Conservation (phyloP, 2,888 invertebrate species). For the Cantharis rustica region DNA sequence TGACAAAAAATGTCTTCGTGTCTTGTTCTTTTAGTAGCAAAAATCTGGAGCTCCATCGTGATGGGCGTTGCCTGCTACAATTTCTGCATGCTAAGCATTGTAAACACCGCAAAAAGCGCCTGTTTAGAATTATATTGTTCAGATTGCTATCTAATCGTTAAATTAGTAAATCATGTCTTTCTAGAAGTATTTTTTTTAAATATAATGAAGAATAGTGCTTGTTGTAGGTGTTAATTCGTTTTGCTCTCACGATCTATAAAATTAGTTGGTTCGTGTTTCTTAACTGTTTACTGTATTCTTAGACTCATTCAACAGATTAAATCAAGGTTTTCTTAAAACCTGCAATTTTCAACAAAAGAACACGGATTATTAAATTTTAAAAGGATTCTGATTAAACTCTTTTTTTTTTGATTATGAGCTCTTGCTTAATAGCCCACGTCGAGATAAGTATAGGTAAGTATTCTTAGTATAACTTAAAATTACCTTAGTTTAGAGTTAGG, state of each 20-base stretch:
- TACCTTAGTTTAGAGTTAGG: too few species aligned
- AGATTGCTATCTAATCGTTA: constrained; percentile 23
- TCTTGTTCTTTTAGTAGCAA: constrained; percentile 24
- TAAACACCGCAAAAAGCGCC: constrained; percentile 28
- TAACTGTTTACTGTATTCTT: neutral
- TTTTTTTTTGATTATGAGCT: neutral
- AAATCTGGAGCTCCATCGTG: constrained; percentile 33
- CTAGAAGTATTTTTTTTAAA: constrained; percentile 4
- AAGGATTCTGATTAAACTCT: neutral
- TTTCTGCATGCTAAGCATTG: constrained; percentile 38
- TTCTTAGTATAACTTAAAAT: neutral
- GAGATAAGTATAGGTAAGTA: neutral
- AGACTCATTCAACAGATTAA: neutral
- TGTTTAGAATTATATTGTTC: constrained; percentile 25
- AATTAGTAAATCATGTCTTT: constrained; percentile 21
- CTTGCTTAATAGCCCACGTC: neutral
- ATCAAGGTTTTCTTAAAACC: neutral
- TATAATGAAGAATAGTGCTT: neutral
- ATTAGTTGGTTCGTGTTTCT: constrained; percentile 1
- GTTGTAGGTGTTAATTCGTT: constrained; percentile 14
- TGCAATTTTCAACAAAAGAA: neutral
- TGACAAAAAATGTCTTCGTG: constrained; percentile 27
- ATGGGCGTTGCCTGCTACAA: constrained; percentile 39
- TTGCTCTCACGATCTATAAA: constrained; percentile 4
- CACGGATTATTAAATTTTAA: neutral